Evolutionary conservation across 2,888 invertebrate species (phyloP), one percentile per base, ranked within the genome.

Genomic region (Stenotaenia linearis): DNA sequence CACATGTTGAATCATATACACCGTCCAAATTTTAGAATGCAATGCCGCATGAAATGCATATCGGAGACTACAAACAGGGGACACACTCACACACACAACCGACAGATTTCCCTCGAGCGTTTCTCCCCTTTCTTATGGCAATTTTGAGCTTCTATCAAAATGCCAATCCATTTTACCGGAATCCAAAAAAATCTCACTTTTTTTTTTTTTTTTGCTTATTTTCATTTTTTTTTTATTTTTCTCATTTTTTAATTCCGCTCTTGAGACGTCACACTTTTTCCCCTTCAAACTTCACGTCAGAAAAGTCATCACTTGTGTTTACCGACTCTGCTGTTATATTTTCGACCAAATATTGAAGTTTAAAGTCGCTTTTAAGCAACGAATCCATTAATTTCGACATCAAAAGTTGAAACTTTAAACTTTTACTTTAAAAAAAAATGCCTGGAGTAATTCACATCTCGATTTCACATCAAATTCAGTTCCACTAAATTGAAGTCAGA

Each of bases 41-140:
- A 77, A 35, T 40, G 77, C 77, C n/a, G 40, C 77, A 77, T 77
- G 77, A 77, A 77, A 77, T 77, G 45, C 77, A 77, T 77, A 75
- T n/a, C 75, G 21, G 75, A n/a, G 69, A 69, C 69, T 69, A 69
- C 69, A 69, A 69, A 69, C 69, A 69, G 69, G 69, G 69, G 69
- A 69, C 69, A 69, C 28, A 69, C 69, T 28, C 69, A 28, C 69
- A 69, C 69, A 69, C 69, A n/a, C 69, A 69, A 69, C 69, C 69
- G 28, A 69, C 69, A 69, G 69, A 69, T 69, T 69, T 69, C 69
- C 69, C 69, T 28, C 12, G 69, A 25, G 69, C 15, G 69, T 69
- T n/a, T 50, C 50, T 69, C 69, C 25, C 69, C 25, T 28, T 69
- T 28, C 28, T 28, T 69, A 23, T 69, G 28, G 25, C 69, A 69